Percentiles rank a stretch among this genome's conserved stretches.
These are phyloP conservation scores for Hylomyscus alleni DNA, from an alignment of 2,797 vertebrate species.

Conservation along the genomic window DNA sequence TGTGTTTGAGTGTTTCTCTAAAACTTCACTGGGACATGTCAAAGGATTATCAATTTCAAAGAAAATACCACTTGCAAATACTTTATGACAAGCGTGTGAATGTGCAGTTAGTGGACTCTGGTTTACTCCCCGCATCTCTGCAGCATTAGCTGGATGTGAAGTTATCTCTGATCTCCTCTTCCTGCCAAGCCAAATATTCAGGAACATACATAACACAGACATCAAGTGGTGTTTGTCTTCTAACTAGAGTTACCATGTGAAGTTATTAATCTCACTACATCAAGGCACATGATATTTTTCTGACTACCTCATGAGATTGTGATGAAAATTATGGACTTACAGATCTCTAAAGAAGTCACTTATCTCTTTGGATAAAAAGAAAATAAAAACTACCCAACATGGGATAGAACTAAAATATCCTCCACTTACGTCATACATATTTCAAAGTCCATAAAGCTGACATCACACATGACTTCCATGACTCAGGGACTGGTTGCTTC, in stretches of 20 bases:
- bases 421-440: background rate
- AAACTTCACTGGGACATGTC: background rate
- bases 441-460: constrained; percentile 53
- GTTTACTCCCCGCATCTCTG: constrained; percentile 48
- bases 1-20: background rate
- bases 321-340: constrained; percentile 40
- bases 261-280: constrained; percentile 1
- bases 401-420: constrained; percentile 34
- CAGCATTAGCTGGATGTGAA: background rate
- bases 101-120: background rate
- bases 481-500: background rate
- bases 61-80: constrained; percentile 30
- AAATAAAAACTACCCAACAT: constrained; percentile 1
- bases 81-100: constrained; percentile 14
- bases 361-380: constrained; percentile 37
- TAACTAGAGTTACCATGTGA: background rate
- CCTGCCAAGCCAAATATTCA: constrained; percentile 3
- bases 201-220: background rate
- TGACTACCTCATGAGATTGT: constrained; percentile 25
- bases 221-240: background rate
- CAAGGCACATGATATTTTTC: background rate
- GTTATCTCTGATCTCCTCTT: background rate
- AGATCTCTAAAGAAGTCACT: constrained; percentile 24
- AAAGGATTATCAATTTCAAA: constrained; percentile 58
- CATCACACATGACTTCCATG: background rate